A percentile compares a stretch with the other conserved stretches of the same genome.
These are phyloP conservation scores for Brachypalpus laphriformis DNA, from an alignment of 2,888 invertebrate species.

Conservation along the genomic window DNA sequence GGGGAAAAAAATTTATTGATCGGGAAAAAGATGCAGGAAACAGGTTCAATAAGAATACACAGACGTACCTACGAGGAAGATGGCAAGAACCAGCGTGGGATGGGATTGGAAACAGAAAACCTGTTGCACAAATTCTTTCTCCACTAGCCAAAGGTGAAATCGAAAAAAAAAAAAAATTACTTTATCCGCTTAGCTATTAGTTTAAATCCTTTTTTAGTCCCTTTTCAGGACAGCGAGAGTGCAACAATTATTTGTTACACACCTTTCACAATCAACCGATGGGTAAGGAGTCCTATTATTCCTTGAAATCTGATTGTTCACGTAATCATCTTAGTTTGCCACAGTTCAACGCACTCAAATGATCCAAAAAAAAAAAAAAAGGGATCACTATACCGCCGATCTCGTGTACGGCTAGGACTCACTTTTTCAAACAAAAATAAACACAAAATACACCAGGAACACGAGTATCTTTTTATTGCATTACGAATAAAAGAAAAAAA, in stretches of 20 bases:
- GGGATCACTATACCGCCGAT: background rate
- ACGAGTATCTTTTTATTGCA: background rate
- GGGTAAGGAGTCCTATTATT: slow-evolving; percentile 20
- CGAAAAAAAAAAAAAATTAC: background rate
- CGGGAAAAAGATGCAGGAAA: slow-evolving; percentile 27
- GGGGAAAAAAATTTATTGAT: slow-evolving; percentile 58
- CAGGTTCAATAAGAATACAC: slow-evolving; percentile 44
- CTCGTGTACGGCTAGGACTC: slow-evolving; percentile 5
- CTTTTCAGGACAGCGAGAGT: background rate
- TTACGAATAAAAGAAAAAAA: slow-evolving; percentile 13
- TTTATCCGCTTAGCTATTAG: slow-evolving; percentile 37
- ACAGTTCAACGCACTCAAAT: slow-evolving; percentile 46
- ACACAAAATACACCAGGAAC: slow-evolving; percentile 4
- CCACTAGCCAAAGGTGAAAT: background rate
- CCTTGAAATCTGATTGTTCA: slow-evolving; percentile 2
- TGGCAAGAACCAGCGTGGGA: background rate
- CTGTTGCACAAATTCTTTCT: slow-evolving; percentile 39
- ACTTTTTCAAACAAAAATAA: slow-evolving; percentile 12
- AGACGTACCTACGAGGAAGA: background rate
- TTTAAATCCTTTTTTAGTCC: slow-evolving; percentile 42
- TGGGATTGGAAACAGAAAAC: slow-evolving; percentile 32
- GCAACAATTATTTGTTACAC: slow-evolving; percentile 13
- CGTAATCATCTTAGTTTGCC: slow-evolving; percentile 32
- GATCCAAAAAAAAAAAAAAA: background rate
- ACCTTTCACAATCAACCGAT: slow-evolving; percentile 21